Evolutionary conservation across 2,888 invertebrate species (phyloP), one percentile per base, ranked within the genome.

Genomic region (Caenorhabditis drosophilae): DNA sequence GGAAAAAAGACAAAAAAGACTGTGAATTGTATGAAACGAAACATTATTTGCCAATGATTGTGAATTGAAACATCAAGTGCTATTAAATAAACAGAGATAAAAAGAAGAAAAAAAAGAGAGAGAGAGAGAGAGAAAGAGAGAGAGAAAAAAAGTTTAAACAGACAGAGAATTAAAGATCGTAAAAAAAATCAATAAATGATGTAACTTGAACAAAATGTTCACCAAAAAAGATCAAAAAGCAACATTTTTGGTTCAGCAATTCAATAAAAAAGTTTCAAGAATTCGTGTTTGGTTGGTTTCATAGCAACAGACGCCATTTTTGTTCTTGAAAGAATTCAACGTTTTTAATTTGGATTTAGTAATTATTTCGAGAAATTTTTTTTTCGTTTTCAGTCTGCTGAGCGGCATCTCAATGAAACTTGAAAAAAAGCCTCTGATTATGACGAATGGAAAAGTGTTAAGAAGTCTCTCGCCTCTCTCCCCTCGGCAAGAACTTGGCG

Each of bases 201-300:
- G 31, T 31, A 12, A 36, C n/a, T n/a, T n/a, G 15, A 36, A 3
- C 15, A 36, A 36, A 4, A 7, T 36, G 36, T 7, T 7, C 36
- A n/a, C 16, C 16, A 16, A 4, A 36, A 3, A n/a, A n/a, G 15
- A 36, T 7, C 4, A 36, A 7, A 31, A 9, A 9, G 12, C 31
- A 7, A 9, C 12, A 31, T 31, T 7, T 31, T 31, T 9, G 31
- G 12, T 31, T 31, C 6, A 31, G 7, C 12, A n/a, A 15, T 36
- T 4, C 11, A n/a, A 36, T 15, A 36, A 4, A n/a, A 36, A n/a
- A 36, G 7, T 11, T 12, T 36, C n/a, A 36, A 4, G n/a, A 16
- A 36, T 12, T 7, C 42, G 42, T 2, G 7, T 57, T 58, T 58
- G 58, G 58, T 55, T 64, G 64, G 51, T 31, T 18, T 27, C 51